Evolutionary conservation across 30 jellyfish, hydroid and myxozoan genomes (phyloP), one percentile per base, ranked within the genome.

Genomic region (Morbakka virulenta): DNA sequence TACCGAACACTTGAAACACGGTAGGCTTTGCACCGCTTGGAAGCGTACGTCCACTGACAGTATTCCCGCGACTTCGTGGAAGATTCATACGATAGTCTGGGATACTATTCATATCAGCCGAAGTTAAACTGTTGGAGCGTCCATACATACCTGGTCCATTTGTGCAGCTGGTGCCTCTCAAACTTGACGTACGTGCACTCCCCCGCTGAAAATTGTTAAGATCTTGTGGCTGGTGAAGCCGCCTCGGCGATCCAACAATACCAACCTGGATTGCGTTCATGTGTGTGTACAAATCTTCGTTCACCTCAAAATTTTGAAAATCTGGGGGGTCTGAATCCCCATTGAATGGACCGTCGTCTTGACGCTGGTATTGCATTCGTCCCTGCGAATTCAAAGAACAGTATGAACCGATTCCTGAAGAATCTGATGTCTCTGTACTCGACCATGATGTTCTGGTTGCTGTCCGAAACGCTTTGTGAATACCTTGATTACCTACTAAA

Each of bases 371-470:
- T 36, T 65, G 80, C 1, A 64, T 73, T 34, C 85, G 95, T 9
- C 89, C 89, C 33, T 84, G 94, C 49, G 98, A 91, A 27, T 67
- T 82, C 52, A 93, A 77, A 17, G 99, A 93, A 52, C 84, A 72
- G 62, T 93, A 83, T 0, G 99, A 93, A 17, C 99, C 99, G 66
- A 93, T 86, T 28, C 99, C 99, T 24, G 99, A 93, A 11, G 97
- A 86, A 67, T 82, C 95, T 13, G 97, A 81, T 23, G 99, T 93
- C 64, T 86, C 99, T 33, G 77, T 87, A 35, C 97, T 86, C 0
- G 99, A 93, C 99, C 99, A 93, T 28, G 97, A 87, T 14, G 94
- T 81, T 53, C 95, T 52, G 14, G 93, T 74, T 27, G 87, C 89
- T 26, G 57, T 41, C 13, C 57, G 57, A 17, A 41, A 41, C 57